These are phyloP conservation scores for Axinella damicornis DNA, from an alignment of 37 sponge, comb jelly and placozoan species.

Conservation along the genomic window DNA sequence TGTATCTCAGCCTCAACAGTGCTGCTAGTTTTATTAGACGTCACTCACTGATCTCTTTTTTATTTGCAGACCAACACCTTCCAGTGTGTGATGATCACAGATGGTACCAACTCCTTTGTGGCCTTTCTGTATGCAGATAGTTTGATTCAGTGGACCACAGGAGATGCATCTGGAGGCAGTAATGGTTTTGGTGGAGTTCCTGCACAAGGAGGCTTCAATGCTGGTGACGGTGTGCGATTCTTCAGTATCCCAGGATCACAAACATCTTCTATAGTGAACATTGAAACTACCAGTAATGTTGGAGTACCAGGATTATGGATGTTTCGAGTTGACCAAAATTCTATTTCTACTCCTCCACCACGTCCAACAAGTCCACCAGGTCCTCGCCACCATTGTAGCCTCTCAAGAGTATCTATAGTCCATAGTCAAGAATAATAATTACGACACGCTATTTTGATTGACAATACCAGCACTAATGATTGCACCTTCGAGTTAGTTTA, in stretches of 20 bases:
- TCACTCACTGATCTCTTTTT: background rate
- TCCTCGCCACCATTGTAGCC: too few relatives aligned
- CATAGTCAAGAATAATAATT: too few relatives aligned
- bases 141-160: constrained; percentile 50
- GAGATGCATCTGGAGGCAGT: constrained; percentile 21
- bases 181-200: constrained; percentile 40
- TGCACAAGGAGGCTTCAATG: constrained; percentile 38
- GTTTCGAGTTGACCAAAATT: background rate
- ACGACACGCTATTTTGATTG: too few relatives aligned
- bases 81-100: constrained; percentile 45
- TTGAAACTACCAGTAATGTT: constrained; percentile 1
- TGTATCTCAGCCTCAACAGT: background rate
- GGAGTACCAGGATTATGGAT: background rate
- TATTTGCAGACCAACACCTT: constrained; percentile 32
- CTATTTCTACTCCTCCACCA: too few relatives aligned
- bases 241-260: constrained; percentile 4
- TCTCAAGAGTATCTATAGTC: too few relatives aligned
- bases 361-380: too few relatives aligned
- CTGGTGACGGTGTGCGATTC: constrained; percentile 1
- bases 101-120: constrained; percentile 37
- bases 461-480: too few relatives aligned
- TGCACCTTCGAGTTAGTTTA: too few relatives aligned
- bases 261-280: constrained; percentile 10
- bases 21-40: background rate
- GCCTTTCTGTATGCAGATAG: constrained; percentile 51